Percentiles rank a stretch among this genome's conserved stretches.
Conservation (phyloP, 53 echinoderm and acorn worm species). For the Echinarachnius parma region DNA sequence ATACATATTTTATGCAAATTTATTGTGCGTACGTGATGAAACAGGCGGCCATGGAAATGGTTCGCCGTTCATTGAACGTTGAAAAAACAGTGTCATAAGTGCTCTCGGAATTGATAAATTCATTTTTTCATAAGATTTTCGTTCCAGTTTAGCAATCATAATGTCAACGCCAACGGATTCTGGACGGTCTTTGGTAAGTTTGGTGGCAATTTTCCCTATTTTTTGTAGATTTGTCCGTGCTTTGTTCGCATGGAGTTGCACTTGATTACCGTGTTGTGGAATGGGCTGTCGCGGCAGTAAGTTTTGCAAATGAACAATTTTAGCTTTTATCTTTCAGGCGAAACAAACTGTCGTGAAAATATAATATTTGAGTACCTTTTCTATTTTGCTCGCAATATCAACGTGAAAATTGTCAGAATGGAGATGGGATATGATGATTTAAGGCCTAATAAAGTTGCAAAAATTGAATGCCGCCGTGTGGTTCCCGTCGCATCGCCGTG, state of each 20-base stretch:
- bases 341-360: too few species aligned
- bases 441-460: too few species aligned
- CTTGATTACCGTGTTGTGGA: neutral
- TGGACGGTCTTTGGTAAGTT: constrained; percentile 37
- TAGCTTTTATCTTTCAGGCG: neutral
- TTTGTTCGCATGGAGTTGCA: constrained; percentile 13
- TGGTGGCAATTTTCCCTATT: neutral
- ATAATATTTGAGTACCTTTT: too few species aligned
- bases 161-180: constrained; percentile 38
- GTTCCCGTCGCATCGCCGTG: too few species aligned
- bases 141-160: constrained; percentile 26
- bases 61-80: constrained; percentile 7
- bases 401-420: too few species aligned
- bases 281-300: neutral
- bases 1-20: constrained; percentile 28
- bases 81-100: too few species aligned
- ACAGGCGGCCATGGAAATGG: constrained; percentile 32
- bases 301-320: constrained; percentile 37
- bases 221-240: constrained; percentile 6
- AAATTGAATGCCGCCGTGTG: too few species aligned
- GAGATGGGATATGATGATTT: too few species aligned
- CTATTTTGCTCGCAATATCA: too few species aligned
- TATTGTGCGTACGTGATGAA: constrained; percentile 36
- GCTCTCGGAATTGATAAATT: too few species aligned
- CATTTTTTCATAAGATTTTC: too few species aligned